A percentile compares a stretch with the other conserved stretches of the same genome.
These are phyloP conservation scores for Toxotes chatareus DNA, from an alignment of 2,113 vertebrate species.

Conservation along the genomic window DNA sequence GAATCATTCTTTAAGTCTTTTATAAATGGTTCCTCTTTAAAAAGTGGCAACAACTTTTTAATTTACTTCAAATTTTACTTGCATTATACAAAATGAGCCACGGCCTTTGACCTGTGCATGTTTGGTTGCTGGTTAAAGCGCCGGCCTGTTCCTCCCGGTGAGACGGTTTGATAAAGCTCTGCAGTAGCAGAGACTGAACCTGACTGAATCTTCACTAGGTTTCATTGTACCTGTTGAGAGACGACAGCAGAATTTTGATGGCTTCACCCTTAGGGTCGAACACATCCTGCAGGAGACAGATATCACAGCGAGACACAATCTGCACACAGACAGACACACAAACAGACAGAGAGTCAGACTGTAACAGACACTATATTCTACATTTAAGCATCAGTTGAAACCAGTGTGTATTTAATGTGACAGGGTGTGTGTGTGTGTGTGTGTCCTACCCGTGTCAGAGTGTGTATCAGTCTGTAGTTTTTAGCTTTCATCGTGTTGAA, in stretches of 20 bases:
- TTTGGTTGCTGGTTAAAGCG: neutral
- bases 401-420: too few relatives aligned
- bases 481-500: neutral
- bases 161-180: neutral
- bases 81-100: neutral
- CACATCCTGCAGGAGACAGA: conserved; percentile 72
- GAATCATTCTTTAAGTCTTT: too few relatives aligned
- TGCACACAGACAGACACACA: conserved; percentile 7
- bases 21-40: neutral
- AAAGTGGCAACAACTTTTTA: neutral
- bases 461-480: conserved; percentile 45
- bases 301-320: conserved; percentile 72
- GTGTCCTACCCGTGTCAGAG: conserved; percentile 58
- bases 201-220: neutral
- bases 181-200: neutral
- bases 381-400: too few relatives aligned
- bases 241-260: conserved; percentile 16
- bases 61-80: neutral
- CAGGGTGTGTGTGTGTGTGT: neutral
- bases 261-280: conserved; percentile 38
- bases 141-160: neutral
- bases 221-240: conserved; percentile 71
- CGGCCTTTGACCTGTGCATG: neutral
- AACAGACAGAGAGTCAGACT: neutral
- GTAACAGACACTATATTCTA: too few relatives aligned